Evolutionary conservation across 2,888 invertebrate species (phyloP), one percentile per base, ranked within the genome.

Genomic region (Monochamus alternatus): DNA sequence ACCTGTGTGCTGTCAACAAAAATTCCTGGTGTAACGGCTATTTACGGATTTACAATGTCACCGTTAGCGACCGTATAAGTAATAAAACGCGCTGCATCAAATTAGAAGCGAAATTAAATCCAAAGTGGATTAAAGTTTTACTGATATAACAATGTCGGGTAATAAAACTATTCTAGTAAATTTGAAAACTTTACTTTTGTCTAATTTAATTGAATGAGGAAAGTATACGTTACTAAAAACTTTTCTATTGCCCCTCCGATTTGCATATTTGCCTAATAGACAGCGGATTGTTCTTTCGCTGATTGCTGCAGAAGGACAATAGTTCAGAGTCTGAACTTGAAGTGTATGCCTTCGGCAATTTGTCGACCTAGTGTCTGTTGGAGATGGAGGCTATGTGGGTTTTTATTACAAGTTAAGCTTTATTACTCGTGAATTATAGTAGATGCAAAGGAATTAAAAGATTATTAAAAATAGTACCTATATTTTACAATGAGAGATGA

Each of bases 81-180:
- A 76, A 76, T 76, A 75, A 76, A 75, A 76, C 60, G 59, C 71
- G 70, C 66, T 62, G 71, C 71, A 76, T 68, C 75, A 76, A 79
- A 76, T 79, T 79, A 79, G 77, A 73, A 76, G 75, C 73, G 73
- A 78, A 79, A 79, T 79, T 79, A 78, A 79, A 78, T 70, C 67
- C 73, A 70, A 79, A 79, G 79, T 79, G 73, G 79, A 78, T 76
- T 76, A 76, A 79, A 78, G 77, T 79, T 79, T 76, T 74, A 72
- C 77, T 74, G 75, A 77, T 77, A 74, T 77, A 77, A 77, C 77
- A 77, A 77, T 75, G 79, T 79, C 79, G 70, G 69, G 72, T 77
- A 77, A 77, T 79, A 75, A 77, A 79, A 79, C 79, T 77, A 79
- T 79, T 76, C 74, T 75, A 72, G 71, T 77, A 75, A 74, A 79